These are phyloP conservation scores for Hypomesus transpacificus DNA, from an alignment of 2,113 vertebrate species.

Conservation along the genomic window DNA sequence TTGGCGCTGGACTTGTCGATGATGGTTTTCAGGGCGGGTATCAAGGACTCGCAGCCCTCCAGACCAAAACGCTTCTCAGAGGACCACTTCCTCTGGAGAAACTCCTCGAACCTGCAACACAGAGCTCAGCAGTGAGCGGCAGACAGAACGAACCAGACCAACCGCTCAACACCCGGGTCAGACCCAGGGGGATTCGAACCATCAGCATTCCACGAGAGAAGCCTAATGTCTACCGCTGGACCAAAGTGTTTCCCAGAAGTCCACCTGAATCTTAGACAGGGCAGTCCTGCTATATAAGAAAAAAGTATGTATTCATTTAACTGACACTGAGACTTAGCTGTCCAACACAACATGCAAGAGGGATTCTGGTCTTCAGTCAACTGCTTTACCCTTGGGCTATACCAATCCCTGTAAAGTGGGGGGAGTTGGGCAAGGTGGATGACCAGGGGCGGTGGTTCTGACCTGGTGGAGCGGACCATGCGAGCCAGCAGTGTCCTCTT, in stretches of 20 bases:
- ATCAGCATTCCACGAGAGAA: background rate
- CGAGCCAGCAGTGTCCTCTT: conserved; percentile 92
- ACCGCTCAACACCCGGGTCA: background rate
- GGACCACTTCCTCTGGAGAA: conserved; percentile 96
- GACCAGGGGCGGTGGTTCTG: background rate
- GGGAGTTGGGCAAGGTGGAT: no score
- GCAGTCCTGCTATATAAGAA: no score
- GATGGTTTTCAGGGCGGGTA: conserved; percentile 97
- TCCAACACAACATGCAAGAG: no score
- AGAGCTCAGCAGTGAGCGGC: background rate
- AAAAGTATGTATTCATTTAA: no score
- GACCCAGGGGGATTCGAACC: background rate
- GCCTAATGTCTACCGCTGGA: no score
- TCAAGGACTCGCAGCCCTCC: conserved; percentile 94
- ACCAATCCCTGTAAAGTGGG: no score
- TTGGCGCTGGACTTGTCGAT: conserved; percentile 93
- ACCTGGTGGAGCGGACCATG: conserved; percentile 95
- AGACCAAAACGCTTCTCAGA: conserved; percentile 97
- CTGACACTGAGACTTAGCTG: no score
- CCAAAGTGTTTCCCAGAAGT: no score
- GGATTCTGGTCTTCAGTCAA: no score
- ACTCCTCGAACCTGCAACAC: conserved; percentile 89
- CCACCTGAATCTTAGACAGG: no score
- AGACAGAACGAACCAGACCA: background rate
- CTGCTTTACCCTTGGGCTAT: no score